Evolutionary conservation across 92 coral and sea anemone genomes (phyloP), one percentile per base, ranked within the genome.

Genomic region (Paragorgia papillata): DNA sequence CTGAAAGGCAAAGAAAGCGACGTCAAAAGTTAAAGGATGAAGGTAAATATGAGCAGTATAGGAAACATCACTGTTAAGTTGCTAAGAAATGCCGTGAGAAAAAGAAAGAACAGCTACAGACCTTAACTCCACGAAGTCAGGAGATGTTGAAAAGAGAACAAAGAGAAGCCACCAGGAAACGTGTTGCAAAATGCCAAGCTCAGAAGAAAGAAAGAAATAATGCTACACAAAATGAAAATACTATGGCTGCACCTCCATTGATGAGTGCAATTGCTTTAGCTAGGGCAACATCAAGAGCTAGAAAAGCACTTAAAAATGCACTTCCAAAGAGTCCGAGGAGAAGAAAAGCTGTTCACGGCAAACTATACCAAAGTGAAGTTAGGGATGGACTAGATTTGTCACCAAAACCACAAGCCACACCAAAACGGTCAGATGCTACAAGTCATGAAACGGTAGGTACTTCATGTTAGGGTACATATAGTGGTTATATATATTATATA

Each of bases 241-340:
- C 50, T 43, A 43, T 43, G 50, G 6, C 20, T 17, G 17, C 58
- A 51, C 58, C 6, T 5, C 43, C 43, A 37, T 51, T 51, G 8
- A 17, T 6, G 3, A 51, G 74, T 66, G 74, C 74, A 40, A 6
- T 40, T 3, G 74, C 74, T 66, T 66, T 66, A 2, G 56, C 56
- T 40, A 66, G 74, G 41, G 74, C 74, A 40, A 43, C 57, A 66
- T 27, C 74, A 18, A 66, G 74, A 66, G 74, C 56, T 66, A 40
- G 2, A 66, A 66, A 55, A 66, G 74, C 74, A 66, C 57, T 66
- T 15, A 1, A 5, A 3, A 22, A 51, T 3, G 58, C 58, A 3
- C 26, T 51, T 3, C 58, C 58, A 51, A 51, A 51, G 58, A 5
- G 8, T 17, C 58, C 58, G 26, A 51, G 58, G 17, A 51, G 58